Conservation (phyloP, 1,140 invertebrate species). For the Brachionus rubens region DNA sequence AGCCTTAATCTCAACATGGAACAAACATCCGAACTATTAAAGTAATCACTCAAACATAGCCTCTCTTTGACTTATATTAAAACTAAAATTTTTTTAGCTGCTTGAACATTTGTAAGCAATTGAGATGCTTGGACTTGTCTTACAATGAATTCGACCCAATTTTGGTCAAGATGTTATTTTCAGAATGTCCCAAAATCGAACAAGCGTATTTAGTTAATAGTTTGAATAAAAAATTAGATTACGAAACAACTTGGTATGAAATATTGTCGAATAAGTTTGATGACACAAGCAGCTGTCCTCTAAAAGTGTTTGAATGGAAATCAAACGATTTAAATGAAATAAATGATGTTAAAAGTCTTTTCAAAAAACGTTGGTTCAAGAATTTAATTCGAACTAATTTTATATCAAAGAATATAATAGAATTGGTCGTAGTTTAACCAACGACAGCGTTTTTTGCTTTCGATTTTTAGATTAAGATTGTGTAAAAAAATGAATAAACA, state of each 20-base stretch:
- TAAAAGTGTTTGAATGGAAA: slow-evolving; percentile 9
- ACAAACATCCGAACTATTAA: background rate
- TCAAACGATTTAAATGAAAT: background rate
- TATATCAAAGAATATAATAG: slow-evolving; percentile 15
- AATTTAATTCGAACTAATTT: slow-evolving; percentile 14
- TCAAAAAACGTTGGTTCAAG: slow-evolving; percentile 21
- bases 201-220: slow-evolving; percentile 13
- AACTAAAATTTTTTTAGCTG: slow-evolving; percentile 9
- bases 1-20: slow-evolving; percentile 8
- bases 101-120: background rate
- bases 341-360: background rate
- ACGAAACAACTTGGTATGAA: background rate
- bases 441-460: too few relatives aligned
- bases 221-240: background rate
- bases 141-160: slow-evolving; percentile 16
- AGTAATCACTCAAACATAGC: slow-evolving; percentile 3
- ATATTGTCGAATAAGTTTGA: background rate
- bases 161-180: background rate
- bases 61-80: too few relatives aligned
- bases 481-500: too few relatives aligned
- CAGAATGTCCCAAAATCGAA: background rate
- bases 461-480: too few relatives aligned
- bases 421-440: background rate
- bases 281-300: background rate
- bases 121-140: slow-evolving; percentile 5